These are phyloP conservation scores for Callinectes sapidus DNA, from an alignment of 2,888 invertebrate species.

Conservation along the genomic window DNA sequence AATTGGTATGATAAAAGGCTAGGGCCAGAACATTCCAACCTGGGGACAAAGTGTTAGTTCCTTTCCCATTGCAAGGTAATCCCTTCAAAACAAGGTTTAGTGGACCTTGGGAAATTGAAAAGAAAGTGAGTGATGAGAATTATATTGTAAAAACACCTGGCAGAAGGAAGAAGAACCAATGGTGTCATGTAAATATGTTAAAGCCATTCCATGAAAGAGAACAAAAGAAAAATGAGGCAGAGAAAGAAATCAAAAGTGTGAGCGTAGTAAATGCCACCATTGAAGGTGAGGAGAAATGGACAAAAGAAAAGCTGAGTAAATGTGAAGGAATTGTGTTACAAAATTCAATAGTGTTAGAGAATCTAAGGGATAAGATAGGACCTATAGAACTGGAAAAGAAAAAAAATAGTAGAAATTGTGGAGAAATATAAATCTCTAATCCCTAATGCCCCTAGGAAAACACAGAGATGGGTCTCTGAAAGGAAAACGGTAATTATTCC, in stretches of 20 bases:
- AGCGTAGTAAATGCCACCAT: not conserved
- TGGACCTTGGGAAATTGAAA: slow-evolving; percentile 22
- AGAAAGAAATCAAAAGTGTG: not conserved
- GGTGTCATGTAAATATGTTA: slow-evolving; percentile 27
- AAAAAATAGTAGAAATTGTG: not conserved
- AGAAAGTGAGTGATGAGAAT: not conserved
- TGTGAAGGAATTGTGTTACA: slow-evolving; percentile 21
- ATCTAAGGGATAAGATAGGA: too few relatives aligned
- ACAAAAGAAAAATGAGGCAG: not conserved
- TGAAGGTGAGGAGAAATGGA: not conserved
- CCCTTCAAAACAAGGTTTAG: not conserved
- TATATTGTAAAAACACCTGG: slow-evolving; percentile 17
- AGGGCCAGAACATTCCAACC: not conserved
- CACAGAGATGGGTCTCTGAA: too few relatives aligned
- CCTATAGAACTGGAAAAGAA: too few relatives aligned
- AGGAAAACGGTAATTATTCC: too few relatives aligned
- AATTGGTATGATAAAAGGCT: slow-evolving; percentile 31
- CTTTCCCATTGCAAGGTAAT: slow-evolving; percentile 12
- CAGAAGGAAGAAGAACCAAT: not conserved
- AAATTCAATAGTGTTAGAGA: slow-evolving; percentile 37
- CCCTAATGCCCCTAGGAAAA: too few relatives aligned
- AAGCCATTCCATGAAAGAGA: slow-evolving; percentile 18
- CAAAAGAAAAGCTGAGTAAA: not conserved
- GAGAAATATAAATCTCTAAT: too few relatives aligned
- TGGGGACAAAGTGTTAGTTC: not conserved